Evolutionary conservation across 2,113 vertebrate species (phyloP).

Genomic region (Colaptes auratus): DNA sequence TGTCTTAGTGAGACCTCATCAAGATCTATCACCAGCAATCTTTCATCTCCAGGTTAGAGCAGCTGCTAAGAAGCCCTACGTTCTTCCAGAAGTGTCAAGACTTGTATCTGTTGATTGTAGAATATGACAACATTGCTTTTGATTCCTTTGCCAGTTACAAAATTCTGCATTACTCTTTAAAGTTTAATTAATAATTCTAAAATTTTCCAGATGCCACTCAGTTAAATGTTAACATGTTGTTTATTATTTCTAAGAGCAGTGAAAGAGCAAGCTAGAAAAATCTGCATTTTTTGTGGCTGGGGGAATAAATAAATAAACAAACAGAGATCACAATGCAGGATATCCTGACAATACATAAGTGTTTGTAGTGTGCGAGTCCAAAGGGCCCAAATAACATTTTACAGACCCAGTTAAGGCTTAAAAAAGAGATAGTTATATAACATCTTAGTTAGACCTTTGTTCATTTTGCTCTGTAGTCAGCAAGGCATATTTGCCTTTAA

Average conservation of each 20-base stretch:
- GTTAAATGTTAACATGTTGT: background rate
- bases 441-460: slow-evolving; percentile 39
- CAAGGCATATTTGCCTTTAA: slow-evolving; percentile 17
- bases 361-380: background rate
- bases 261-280: background rate
- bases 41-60: background rate
- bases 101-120: background rate
- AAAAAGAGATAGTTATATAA: background rate
- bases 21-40: background rate
- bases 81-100: background rate
- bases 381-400: background rate
- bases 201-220: background rate
- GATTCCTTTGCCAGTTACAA: background rate
- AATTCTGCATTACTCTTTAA: background rate
- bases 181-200: background rate
- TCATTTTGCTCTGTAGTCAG: slow-evolving; percentile 10
- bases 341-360: background rate
- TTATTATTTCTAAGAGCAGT: background rate
- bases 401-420: background rate
- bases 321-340: background rate
- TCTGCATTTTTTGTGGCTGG: background rate
- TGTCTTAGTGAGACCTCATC: background rate
- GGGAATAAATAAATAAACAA: too few relatives aligned
- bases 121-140: background rate
- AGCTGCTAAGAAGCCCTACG: background rate